These are phyloP conservation scores for Eilema depressum DNA, from an alignment of 2,888 invertebrate species.

Conservation along the genomic window DNA sequence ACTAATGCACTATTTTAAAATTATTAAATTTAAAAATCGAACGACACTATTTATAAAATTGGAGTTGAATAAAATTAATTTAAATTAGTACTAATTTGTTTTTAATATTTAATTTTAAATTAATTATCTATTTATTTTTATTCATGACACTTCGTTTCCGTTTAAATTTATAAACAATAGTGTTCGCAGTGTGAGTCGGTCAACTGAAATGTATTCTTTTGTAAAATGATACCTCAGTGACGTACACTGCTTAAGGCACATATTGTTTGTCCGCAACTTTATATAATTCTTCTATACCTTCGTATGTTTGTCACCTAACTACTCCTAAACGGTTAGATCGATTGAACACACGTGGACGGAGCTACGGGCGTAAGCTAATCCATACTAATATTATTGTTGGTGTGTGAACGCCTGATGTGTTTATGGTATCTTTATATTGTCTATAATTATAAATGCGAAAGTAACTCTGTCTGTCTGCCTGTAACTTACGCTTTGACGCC, in stretches of 20 bases:
- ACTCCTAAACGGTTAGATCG: too few relatives aligned
- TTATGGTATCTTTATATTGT: too few relatives aligned
- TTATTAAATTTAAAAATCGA: neutral
- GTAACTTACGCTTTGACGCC: too few relatives aligned
- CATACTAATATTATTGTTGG: too few relatives aligned
- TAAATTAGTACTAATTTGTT: neutral
- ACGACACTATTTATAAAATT: neutral
- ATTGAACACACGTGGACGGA: too few relatives aligned
- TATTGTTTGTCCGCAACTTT: neutral
- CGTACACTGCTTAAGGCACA: constrained; percentile 9
- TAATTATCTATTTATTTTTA: neutral
- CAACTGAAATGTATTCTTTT: neutral
- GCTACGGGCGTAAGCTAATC: too few relatives aligned
- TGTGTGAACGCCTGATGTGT: too few relatives aligned
- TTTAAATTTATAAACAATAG: neutral
- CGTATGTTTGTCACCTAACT: too few relatives aligned
- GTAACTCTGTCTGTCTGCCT: too few relatives aligned
- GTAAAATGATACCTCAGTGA: neutral
- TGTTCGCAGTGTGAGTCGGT: neutral
- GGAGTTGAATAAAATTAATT: neutral
- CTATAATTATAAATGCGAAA: too few relatives aligned
- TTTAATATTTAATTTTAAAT: neutral
- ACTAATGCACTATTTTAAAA: neutral
- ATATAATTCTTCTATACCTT: too few relatives aligned
- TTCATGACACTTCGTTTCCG: neutral